A percentile compares a stretch with the other conserved stretches of the same genome.
Conservation (phyloP, 2,113 vertebrate genomes). For the Rousettus leschenaultii region DNA sequence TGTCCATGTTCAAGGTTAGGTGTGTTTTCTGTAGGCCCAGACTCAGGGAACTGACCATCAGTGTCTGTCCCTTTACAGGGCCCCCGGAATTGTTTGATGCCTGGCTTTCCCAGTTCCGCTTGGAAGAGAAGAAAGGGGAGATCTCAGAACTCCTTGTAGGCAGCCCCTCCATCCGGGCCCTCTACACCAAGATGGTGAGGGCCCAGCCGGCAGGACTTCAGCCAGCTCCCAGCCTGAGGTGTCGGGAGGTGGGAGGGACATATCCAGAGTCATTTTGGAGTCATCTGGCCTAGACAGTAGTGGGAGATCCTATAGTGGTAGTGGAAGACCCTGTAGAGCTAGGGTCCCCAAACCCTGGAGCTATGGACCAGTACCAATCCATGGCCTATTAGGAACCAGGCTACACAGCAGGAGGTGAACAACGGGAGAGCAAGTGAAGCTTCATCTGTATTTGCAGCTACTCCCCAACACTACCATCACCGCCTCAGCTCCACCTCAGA, state of each 20-base stretch:
- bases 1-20: background rate
- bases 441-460: too few species aligned
- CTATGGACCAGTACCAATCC: too few species aligned
- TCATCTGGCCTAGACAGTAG: background rate
- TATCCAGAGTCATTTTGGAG: background rate
- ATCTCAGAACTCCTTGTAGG: conserved; percentile 92
- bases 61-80: conserved; percentile 81
- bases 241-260: background rate
- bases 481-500: too few species aligned
- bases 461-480: too few species aligned
- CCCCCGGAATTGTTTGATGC: conserved; percentile 91
- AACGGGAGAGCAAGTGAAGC: too few species aligned
- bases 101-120: conserved; percentile 90
- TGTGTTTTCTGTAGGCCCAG: conserved; percentile 16
- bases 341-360: too few species aligned
- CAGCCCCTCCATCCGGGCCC: conserved; percentile 94
- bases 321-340: too few species aligned
- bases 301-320: background rate
- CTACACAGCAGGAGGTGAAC: too few species aligned
- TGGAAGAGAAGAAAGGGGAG: conserved; percentile 94
- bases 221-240: background rate
- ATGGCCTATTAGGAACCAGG: too few species aligned
- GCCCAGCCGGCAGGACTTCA: background rate
- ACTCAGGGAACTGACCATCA: conserved; percentile 43
- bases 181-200: conserved; percentile 97